A percentile compares a stretch with the other conserved stretches of the same genome.
phyloP scores from a whole-genome alignment of 1,140 invertebrate species.

The Zophobas morio region DNA sequence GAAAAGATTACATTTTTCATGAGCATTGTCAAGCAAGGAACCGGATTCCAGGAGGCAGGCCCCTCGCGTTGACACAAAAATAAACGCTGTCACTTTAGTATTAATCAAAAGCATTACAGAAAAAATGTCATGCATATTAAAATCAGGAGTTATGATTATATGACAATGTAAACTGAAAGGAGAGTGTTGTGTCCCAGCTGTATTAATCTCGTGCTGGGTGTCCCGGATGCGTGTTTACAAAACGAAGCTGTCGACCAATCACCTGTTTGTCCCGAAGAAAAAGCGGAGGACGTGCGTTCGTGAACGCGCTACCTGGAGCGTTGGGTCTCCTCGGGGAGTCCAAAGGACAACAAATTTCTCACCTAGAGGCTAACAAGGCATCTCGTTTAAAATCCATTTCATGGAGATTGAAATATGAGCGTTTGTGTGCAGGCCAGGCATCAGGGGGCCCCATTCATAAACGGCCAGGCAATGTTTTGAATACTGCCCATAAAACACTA shows the following conservation, averaged over 20 bases:
- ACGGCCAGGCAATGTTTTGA: conserved; percentile 57
- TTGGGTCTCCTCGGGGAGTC: conserved; percentile 57
- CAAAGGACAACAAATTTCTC: conserved; percentile 65
- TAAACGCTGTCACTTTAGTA: conserved; percentile 46
- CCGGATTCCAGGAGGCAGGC: conserved; percentile 17
- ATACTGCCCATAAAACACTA: conserved; percentile 59
- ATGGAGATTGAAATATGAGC: conserved; percentile 64
- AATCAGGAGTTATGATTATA: conserved; percentile 64
- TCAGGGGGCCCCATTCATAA: conserved; percentile 63
- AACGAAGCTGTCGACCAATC: conserved; percentile 43
- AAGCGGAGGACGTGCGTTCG: conserved; percentile 43
- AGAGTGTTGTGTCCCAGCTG: conserved; percentile 59
- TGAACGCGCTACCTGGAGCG: conserved; percentile 55
- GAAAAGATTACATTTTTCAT: conserved; percentile 13
- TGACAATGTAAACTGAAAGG: conserved; percentile 63
- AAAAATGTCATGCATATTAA: conserved; percentile 61
- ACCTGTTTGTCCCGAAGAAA: conserved; percentile 40
- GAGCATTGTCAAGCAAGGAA: conserved; percentile 4
- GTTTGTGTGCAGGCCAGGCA: conserved; percentile 58
- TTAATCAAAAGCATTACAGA: conserved; percentile 55
- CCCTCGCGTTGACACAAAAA: conserved; percentile 22
- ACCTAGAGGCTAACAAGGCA: conserved; percentile 64
- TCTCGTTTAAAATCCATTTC: conserved; percentile 62
- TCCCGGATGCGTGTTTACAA: conserved; percentile 47
- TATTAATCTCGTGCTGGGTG: conserved; percentile 61